A percentile compares a stretch with the other conserved stretches of the same genome.
Evolutionary conservation across 2,797 vertebrate genomes (phyloP).

Genomic region (Toxotes lorentzi): DNA sequence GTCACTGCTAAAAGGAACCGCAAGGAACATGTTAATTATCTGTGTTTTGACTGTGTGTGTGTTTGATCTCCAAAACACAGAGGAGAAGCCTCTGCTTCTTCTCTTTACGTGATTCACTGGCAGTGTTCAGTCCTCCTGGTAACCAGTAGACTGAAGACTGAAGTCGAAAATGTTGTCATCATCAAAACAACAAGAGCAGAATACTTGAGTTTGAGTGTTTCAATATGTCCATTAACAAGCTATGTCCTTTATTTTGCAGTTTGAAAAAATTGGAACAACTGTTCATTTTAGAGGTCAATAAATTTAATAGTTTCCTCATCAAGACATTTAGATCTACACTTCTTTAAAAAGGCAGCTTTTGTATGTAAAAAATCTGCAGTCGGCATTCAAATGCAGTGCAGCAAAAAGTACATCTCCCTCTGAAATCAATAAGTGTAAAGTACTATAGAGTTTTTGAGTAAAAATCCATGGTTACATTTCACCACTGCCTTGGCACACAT

Average conservation of each 20-base stretch:
- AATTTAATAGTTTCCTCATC: conserved; percentile 1
- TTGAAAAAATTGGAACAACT: neutral
- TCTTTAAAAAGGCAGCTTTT: neutral
- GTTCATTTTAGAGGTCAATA: conserved; percentile 1
- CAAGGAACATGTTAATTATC: conserved; percentile 35
- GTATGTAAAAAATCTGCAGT: neutral
- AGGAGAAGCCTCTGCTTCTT: conserved; percentile 1
- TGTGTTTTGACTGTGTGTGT: conserved; percentile 14
- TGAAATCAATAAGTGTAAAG: too few species aligned
- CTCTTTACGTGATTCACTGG: neutral
- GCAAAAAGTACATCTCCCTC: too few species aligned
- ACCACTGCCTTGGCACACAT: neutral
- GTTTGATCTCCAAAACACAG: conserved; percentile 24
- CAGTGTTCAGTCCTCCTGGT: neutral
- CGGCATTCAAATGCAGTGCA: neutral
- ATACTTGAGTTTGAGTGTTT: neutral
- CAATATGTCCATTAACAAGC: neutral
- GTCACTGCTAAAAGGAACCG: conserved; percentile 14
- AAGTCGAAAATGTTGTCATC: too few species aligned
- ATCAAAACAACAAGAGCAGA: neutral
- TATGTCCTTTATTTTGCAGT: neutral
- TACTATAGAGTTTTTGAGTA: neutral
- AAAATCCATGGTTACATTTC: neutral
- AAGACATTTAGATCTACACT: neutral
- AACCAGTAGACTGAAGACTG: neutral